These are phyloP conservation scores for Microchirus variegatus DNA, from an alignment of 2,797 vertebrate species.

Conservation along the genomic window DNA sequence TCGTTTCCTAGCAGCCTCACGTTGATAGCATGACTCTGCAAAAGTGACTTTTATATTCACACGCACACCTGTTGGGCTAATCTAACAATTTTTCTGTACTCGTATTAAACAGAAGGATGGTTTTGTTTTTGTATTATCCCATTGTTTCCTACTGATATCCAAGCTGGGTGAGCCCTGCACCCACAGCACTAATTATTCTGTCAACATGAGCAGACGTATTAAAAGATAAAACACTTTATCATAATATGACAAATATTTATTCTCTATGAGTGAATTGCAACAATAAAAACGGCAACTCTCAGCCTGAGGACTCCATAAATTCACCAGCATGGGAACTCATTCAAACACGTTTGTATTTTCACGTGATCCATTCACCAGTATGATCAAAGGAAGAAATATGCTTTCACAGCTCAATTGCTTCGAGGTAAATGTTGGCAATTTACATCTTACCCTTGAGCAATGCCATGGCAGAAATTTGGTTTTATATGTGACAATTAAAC, in stretches of 20 bases:
- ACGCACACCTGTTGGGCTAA: not conserved
- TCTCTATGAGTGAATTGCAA: no score
- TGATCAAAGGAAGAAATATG: slow-evolving; percentile 47
- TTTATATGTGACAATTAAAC: slow-evolving; percentile 26
- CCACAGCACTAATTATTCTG: no score
- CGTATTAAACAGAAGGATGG: not conserved
- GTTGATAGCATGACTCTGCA: no score
- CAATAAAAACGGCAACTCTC: slow-evolving; percentile 1
- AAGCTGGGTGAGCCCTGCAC: not conserved
- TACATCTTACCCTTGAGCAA: slow-evolving; percentile 29
- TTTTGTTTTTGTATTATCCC: not conserved
- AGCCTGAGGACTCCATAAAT: slow-evolving; percentile 6
- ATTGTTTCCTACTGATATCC: not conserved
- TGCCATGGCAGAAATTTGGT: not conserved
- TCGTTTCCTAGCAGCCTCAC: no score
- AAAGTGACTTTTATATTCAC: not conserved
- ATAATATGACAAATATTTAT: not conserved
- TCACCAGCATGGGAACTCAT: slow-evolving; percentile 5
- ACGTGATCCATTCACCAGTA: slow-evolving; percentile 29
- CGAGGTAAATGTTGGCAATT: slow-evolving; percentile 25
- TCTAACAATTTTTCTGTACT: not conserved
- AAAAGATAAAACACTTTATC: slow-evolving; percentile 1
- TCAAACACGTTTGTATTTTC: slow-evolving; percentile 14
- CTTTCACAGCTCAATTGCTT: slow-evolving; percentile 27
- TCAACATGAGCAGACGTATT: not conserved